Evolutionary conservation across 2,113 vertebrate genomes (phyloP), one percentile per base, ranked within the genome.

Genomic region (Coregonus clupeaformis): DNA sequence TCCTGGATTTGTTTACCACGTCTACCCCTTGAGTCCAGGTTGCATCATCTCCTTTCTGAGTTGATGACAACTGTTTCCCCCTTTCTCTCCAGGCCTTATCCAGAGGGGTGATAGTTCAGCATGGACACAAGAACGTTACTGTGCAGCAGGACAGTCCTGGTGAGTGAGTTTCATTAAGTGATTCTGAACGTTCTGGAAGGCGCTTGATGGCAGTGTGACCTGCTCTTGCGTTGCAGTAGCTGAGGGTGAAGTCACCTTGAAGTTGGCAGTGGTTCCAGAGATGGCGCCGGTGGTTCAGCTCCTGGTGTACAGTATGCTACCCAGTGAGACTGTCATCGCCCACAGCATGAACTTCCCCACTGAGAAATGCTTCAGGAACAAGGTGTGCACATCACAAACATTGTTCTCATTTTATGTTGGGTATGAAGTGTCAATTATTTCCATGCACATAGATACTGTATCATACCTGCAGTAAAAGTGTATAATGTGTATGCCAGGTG

Each of bases 321-420:
- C 93, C 59, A 86, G 59, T 14, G 86, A 92, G 60, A 92, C 88
- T 4, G 83, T 97, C 66, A 82, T 96, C 6, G 94, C 94, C 9
- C 84, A 94, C 66, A 94, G 83, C n/a, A 84, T 78, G 24, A 83
- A 73, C 18, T 92, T 97, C 75, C 5, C 18, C 4, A 87, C 87
- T 0, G 82, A 96, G 22, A 89, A 94, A 42, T 97, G 96, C 81
- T 97, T 96, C 79, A 85, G 67, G 72, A 93, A 97, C 81, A 91
- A 95, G 95, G 96, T 97, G 36, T 36, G 49, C 3, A 14, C 3
- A 16, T 49, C 14, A 4, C 13, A 1, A 1, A 49, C n/a, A n/a
- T n/a, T 13, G 49, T 52, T 13, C 1, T 16, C 14, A 1, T 1
- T 18, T 52, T 52, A 18, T 42, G 36, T 18, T 18, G 3, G 4